phyloP scores from a whole-genome alignment of 92 coral and sea anemone species.

The Phenganax marumi region DNA sequence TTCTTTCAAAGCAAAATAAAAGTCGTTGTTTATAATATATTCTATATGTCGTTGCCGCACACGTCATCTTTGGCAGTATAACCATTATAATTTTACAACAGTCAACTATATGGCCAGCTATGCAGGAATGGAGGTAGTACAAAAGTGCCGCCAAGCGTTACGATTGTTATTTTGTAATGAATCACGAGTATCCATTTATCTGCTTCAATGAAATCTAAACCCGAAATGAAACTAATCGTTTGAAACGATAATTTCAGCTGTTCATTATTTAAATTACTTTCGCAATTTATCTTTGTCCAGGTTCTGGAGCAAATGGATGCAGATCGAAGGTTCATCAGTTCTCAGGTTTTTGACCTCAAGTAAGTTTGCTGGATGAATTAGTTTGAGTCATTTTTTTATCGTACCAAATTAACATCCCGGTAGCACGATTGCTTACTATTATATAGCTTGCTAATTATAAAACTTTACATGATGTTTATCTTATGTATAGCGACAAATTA shows the following conservation, averaged over 20 bases:
- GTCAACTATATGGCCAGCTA: no score
- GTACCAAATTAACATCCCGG: no score
- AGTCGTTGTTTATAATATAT: neutral
- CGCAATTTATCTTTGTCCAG: constrained; percentile 44
- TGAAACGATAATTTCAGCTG: no score
- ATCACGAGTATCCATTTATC: neutral
- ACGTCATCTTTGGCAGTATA: no score
- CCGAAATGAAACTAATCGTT: no score
- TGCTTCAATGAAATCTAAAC: neutral
- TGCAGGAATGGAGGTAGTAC: no score
- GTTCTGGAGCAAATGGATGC: constrained; percentile 80
- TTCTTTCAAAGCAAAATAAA: neutral
- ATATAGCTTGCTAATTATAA: no score
- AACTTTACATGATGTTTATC: no score
- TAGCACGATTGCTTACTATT: no score
- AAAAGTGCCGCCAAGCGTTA: neutral
- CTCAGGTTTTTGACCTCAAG: constrained; percentile 74
- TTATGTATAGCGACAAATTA: no score
- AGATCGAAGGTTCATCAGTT: constrained; percentile 74
- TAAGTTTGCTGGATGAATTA: constrained; percentile 43
- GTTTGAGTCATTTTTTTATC: neutral
- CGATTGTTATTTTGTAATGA: neutral
- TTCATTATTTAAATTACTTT: no score
- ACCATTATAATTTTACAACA: no score
- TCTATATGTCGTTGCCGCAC: neutral